These are phyloP conservation scores for Lycocorax pyrrhopterus DNA, from an alignment of 2,113 vertebrate species.

Conservation along the genomic window DNA sequence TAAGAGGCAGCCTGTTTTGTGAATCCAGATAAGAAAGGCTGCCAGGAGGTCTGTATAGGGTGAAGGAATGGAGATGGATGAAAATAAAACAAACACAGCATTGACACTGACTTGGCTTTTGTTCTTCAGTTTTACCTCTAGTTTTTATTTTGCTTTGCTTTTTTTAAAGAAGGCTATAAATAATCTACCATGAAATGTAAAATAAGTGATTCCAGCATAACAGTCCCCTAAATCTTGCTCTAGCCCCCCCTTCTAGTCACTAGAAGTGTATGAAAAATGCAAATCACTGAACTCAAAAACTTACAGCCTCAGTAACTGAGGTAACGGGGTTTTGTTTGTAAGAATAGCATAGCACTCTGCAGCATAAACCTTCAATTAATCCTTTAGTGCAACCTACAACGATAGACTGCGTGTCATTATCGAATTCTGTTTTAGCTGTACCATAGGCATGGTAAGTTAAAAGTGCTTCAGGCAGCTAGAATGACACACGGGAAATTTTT, in stretches of 20 bases:
- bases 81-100: background rate
- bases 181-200: background rate
- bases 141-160: background rate
- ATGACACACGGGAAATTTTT: slow-evolving; percentile 20
- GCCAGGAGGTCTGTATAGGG: background rate
- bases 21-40: background rate
- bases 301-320: slow-evolving; percentile 45
- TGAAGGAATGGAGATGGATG: background rate
- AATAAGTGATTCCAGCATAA: background rate
- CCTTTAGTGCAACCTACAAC: background rate
- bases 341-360: slow-evolving; percentile 43
- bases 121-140: background rate
- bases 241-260: background rate
- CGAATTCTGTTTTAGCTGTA: slow-evolving; percentile 23
- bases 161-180: background rate
- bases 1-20: background rate
- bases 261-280: slow-evolving; percentile 43
- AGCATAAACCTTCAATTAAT: slow-evolving; percentile 62
- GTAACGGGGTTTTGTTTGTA: slow-evolving; percentile 42
- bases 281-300: slow-evolving; percentile 20
- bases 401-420: slow-evolving; percentile 18
- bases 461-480: slow-evolving; percentile 39
- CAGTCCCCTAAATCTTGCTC: background rate
- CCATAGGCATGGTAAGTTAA: slow-evolving; percentile 4
- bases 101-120: background rate